A percentile compares a stretch with the other conserved stretches of the same genome.
Conservation (phyloP, 2,113 vertebrate genomes). For the Phylloscopus trochiloides region DNA sequence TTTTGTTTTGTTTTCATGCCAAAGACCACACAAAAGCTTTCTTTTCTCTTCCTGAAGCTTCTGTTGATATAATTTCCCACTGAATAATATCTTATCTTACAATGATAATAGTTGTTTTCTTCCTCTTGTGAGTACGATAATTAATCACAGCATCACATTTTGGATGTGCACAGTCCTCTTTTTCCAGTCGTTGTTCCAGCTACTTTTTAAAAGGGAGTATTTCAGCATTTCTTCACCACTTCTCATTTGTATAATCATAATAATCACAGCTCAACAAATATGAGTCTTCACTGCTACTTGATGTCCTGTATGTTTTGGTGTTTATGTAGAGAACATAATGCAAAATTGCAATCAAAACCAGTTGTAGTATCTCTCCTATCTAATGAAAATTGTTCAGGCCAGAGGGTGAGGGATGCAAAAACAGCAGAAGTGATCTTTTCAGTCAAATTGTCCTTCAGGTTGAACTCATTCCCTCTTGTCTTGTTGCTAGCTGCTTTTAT, state of each 20-base stretch:
- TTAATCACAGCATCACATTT: not conserved
- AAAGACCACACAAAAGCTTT: constrained; percentile 27
- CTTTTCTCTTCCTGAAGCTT: not conserved
- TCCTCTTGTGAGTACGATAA: not conserved
- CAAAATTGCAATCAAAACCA: not conserved
- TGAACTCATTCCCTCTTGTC: not conserved
- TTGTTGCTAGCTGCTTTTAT: too few relatives aligned
- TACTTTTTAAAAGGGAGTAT: not conserved
- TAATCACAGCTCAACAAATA: not conserved
- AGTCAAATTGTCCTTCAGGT: not conserved
- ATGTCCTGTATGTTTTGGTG: not conserved
- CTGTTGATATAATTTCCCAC: not conserved
- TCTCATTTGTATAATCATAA: not conserved
- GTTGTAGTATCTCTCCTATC: not conserved
- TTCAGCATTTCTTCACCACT: not conserved
- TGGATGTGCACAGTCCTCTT: not conserved
- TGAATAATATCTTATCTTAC: not conserved
- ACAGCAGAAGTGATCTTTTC: not conserved
- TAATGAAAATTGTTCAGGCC: not conserved
- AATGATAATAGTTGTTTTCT: not conserved
- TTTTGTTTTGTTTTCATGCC: not conserved
- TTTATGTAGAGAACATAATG: not conserved
- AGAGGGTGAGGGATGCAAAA: not conserved
- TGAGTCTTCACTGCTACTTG: not conserved
- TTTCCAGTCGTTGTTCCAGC: not conserved